A percentile compares a stretch with the other conserved stretches of the same genome.
These are phyloP conservation scores for Bombus waltoni DNA, from an alignment of 1,140 invertebrate genomes.

Conservation along the genomic window DNA sequence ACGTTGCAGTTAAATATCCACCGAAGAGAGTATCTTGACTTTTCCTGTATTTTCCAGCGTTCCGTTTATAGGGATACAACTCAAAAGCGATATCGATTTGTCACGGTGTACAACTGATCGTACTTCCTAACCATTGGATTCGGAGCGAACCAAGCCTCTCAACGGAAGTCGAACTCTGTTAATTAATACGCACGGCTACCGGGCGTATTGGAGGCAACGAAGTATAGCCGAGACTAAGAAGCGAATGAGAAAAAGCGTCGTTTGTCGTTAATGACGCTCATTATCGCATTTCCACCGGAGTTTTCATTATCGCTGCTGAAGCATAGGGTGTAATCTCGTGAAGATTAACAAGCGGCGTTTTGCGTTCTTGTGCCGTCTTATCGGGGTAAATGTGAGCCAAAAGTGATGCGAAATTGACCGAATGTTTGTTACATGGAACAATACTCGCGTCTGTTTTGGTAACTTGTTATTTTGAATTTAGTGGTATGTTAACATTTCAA, in stretches of 20 bases:
- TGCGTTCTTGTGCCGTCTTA: neutral
- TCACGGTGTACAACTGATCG: neutral
- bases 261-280: conserved; percentile 33
- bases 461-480: too few species aligned
- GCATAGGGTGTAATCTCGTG: neutral
- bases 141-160: neutral
- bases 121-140: neutral
- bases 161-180: conserved; percentile 10
- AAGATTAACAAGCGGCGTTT: conserved; percentile 7
- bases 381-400: neutral
- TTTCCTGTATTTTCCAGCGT: neutral
- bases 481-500: too few species aligned
- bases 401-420: neutral
- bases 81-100: neutral
- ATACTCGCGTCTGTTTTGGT: neutral
- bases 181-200: conserved; percentile 14
- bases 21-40: neutral
- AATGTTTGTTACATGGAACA: neutral
- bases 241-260: conserved; percentile 12
- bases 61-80: neutral
- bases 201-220: neutral
- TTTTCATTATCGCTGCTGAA: conserved; percentile 21
- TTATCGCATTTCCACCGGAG: conserved; percentile 17
- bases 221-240: conserved; percentile 5
- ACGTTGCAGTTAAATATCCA: too few species aligned